These are phyloP conservation scores for Drosophila prostipennis DNA, from an alignment of 2,888 invertebrate species.

Conservation along the genomic window DNA sequence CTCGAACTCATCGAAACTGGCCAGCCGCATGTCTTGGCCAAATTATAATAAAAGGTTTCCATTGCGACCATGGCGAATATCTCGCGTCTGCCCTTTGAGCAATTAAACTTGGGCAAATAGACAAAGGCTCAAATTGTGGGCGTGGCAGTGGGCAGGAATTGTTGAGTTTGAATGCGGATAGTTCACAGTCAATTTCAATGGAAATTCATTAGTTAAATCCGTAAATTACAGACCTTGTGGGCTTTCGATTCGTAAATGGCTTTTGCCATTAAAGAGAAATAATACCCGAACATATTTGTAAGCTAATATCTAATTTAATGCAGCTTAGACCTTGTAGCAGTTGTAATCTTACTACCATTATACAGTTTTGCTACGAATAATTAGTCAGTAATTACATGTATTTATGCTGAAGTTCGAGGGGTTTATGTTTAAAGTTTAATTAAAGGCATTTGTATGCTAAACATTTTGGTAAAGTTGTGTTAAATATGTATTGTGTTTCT, in stretches of 20 bases:
- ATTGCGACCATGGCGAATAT: slow-evolving; percentile 59
- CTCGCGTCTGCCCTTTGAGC: slow-evolving; percentile 54
- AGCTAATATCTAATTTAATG: slow-evolving; percentile 6
- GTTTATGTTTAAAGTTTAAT: too few relatives aligned
- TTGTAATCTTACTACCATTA: background rate
- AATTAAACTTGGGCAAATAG: slow-evolving; percentile 60
- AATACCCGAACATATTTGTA: background rate
- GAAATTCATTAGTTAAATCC: background rate
- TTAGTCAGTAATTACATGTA: background rate
- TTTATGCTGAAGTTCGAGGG: background rate
- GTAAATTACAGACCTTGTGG: background rate
- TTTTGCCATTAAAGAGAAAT: background rate
- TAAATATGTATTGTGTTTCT: too few relatives aligned
- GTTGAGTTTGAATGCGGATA: slow-evolving; percentile 3
- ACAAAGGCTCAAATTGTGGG: slow-evolving; percentile 33
- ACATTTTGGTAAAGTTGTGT: too few relatives aligned
- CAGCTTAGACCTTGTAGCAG: background rate
- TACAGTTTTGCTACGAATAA: background rate
- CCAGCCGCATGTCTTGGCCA: slow-evolving; percentile 61
- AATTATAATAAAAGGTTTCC: slow-evolving; percentile 75
- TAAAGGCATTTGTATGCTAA: too few relatives aligned
- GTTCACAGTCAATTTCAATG: slow-evolving; percentile 6
- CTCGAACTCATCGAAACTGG: slow-evolving; percentile 48
- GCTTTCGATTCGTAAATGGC: background rate
- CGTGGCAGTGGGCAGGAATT: background rate